Evolutionary conservation across 2,888 invertebrate genomes (phyloP), one percentile per base, ranked within the genome.

Genomic region (Aricia artaxerxes): DNA sequence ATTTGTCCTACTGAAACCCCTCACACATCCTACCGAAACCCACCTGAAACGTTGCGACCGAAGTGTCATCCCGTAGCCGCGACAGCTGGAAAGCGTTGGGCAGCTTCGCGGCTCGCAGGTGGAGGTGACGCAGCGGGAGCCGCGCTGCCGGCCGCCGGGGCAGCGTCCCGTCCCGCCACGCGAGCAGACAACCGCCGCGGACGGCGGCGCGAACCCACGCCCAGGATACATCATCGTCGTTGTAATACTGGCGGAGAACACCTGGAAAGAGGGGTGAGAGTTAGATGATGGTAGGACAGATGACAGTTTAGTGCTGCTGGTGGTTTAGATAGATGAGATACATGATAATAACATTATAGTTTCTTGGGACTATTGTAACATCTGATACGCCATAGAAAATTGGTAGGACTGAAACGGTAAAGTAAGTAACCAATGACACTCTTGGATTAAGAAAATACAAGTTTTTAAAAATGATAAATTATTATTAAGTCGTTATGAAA

Each of bases 11-110:
- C 53, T 16, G 49, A 49, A 49, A 49, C 9, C 3, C 49, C 57
- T 57, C 57, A 3, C 1, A 57, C 4, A 4, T 57, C 57, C 57
- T 57, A 57, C 57, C 57, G 49, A 57, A 13, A 57, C 57, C 16
- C 77, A 93, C 94, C 94, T 94, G 94, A 87, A 94, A 94, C 82
- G 94, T 94, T 88, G 94, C 94, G 88, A 94, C 93, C 85, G 93
- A 88, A 81, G 90, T 83, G 87, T 94, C 92, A 84, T 94, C 94
- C 83, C 89, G 90, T 85, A 93, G 87, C 84, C 93, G 86, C 82
- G 94, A 94, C 83, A 94, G 88, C 86, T 93, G 93, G 87, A 94
- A 94, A 81, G 94, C 94, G 84, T 94, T 91, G 80, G 92, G 92
- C 83, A 94, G 86, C 80, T 83, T 84, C 35, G 92, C 90, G n/a